Evolutionary conservation across 2,888 invertebrate species (phyloP), one percentile per base, ranked within the genome.

Genomic region (Mystacides longicornis): DNA sequence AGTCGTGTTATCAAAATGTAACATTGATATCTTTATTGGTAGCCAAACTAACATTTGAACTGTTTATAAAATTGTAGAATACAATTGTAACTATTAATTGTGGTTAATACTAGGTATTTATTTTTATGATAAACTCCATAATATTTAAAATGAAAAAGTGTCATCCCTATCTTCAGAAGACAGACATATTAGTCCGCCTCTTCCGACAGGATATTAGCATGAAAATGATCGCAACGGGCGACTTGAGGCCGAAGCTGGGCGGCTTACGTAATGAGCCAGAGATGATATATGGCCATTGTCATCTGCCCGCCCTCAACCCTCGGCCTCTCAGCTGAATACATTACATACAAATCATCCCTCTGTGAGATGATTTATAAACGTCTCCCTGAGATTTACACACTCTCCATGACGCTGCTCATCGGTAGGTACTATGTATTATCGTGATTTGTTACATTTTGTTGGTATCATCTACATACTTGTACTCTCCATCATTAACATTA

Each of bases 321-420:
- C n/a, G n/a, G 22, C 14, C 51, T 4, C 45, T 31, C 27, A 27
- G 27, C 18, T 37, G 51, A 52, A 56, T 56, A 56, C 52, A 56
- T 56, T 52, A 51, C 33, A 42, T 7, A 16, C n/a, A 66, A 65
- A 66, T 18, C 62, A 64, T 65, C 68, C 66, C 48, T 21, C 54
- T 47, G 27, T 51, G 49, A 49, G 58, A 55, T 52, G 52, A 58
- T 58, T 55, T 51, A 55, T 55, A 56, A 56, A 52, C 14, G 37
- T n/a, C 4, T 37, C 14, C 3, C 23, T 19, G 23, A 45, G 45
- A 45, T 43, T 37, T 18, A 33, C 42, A 23, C 51, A 45, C 42
- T 43, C 14, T 20, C 14, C 37, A 49, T 23, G 31, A 27, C 21
- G 23, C n/a, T n/a, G n/a, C n/a, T n/a, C n/a, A n/a, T n/a, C n/a